Evolutionary conservation across 2,797 vertebrate species (phyloP).

Genomic region (Xenopus petersii): DNA sequence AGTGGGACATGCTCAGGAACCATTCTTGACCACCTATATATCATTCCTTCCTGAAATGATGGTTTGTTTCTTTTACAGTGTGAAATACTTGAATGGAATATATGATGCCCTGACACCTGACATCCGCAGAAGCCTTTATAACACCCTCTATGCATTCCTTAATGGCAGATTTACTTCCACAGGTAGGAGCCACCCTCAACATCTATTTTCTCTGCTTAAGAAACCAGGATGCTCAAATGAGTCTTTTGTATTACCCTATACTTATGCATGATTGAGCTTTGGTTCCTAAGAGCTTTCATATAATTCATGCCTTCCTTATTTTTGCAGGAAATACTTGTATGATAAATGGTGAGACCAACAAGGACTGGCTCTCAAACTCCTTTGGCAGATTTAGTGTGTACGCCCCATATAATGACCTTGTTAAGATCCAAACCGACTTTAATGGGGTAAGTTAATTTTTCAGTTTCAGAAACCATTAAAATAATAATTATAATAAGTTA

Average conservation of each 20-base stretch:
- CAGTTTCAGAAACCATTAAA: too few relatives aligned
- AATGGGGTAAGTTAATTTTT: conserved; percentile 24
- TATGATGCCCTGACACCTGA: background rate
- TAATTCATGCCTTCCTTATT: background rate
- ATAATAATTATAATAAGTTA: too few relatives aligned
- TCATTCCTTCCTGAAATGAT: background rate
- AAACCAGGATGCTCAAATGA: too few relatives aligned
- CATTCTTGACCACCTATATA: too few relatives aligned
- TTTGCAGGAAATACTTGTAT: background rate
- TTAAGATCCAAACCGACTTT: background rate
- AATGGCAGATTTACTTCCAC: conserved; percentile 1
- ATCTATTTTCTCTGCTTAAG: too few relatives aligned
- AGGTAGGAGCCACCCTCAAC: conserved; percentile 40
- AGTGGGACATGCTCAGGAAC: too few relatives aligned
- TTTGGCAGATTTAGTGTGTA: background rate
- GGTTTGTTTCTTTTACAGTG: conserved; percentile 27
- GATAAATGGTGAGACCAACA: background rate
- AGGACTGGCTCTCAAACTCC: background rate
- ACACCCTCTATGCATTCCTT: conserved; percentile 35
- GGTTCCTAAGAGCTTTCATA: too few relatives aligned
- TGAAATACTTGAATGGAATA: conserved; percentile 26
- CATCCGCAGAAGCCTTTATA: conserved; percentile 21
- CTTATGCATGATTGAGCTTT: too few relatives aligned
- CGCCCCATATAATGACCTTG: background rate
- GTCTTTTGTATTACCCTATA: too few relatives aligned